Conservation (phyloP, 2,888 invertebrate species). For the Synanthedon vespiformis region DNA sequence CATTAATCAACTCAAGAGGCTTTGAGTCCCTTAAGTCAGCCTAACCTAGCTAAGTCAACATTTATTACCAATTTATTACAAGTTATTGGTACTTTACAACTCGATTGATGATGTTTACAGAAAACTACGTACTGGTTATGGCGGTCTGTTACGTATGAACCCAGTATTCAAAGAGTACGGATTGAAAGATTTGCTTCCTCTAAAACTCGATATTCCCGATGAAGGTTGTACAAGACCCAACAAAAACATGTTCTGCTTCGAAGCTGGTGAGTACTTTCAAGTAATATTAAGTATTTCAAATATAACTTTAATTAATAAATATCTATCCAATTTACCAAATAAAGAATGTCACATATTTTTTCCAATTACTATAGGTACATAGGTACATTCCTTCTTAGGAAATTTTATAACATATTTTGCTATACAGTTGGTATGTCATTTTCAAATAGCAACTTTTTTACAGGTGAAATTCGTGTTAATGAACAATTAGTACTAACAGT, state of each 20-base stretch:
- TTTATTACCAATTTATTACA: too few relatives aligned
- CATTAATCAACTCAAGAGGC: too few relatives aligned
- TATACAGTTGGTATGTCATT: neutral
- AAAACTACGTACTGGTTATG: slow-evolving; percentile 84
- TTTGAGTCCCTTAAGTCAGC: too few relatives aligned
- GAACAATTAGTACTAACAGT: slow-evolving; percentile 90
- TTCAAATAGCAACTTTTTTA: slow-evolving; percentile 9
- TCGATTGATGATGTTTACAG: slow-evolving; percentile 42
- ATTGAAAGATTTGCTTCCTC: slow-evolving; percentile 86
- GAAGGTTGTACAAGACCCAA: slow-evolving; percentile 93
- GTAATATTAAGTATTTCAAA: too few relatives aligned
- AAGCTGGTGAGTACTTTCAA: slow-evolving; percentile 75
- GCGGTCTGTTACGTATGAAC: slow-evolving; percentile 87
- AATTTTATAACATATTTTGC: too few relatives aligned
- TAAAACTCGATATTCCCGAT: slow-evolving; percentile 90
- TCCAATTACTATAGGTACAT: neutral
- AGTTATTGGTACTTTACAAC: neutral
- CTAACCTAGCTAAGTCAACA: too few relatives aligned
- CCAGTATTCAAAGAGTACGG: slow-evolving; percentile 89
- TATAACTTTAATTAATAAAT: too few relatives aligned
- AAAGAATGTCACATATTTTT: too few relatives aligned
- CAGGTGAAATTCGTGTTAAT: slow-evolving; percentile 92
- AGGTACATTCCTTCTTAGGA: neutral
- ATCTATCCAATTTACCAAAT: too few relatives aligned
- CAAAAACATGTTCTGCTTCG: slow-evolving; percentile 91